Percentiles rank a stretch among this genome's conserved stretches.
phyloP scores from a whole-genome alignment of 2,888 invertebrate genomes.

The Lithosia quadra region DNA sequence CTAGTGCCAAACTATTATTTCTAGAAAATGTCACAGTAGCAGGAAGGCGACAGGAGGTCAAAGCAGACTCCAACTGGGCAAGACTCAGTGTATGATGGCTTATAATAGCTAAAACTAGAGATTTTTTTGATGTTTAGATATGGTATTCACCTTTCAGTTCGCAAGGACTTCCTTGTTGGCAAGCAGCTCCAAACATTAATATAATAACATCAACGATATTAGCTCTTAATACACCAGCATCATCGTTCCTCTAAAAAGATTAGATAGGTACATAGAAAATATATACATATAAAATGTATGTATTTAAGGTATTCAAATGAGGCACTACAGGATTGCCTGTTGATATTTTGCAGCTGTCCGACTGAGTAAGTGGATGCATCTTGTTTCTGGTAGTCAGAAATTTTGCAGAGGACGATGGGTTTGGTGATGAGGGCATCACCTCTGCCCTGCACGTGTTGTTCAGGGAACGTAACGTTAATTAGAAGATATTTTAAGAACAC shows the following conservation, averaged over 20 bases:
- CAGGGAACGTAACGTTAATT: too few relatives aligned
- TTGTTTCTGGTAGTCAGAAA: too few relatives aligned
- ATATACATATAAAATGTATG: too few relatives aligned
- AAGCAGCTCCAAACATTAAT: constrained; percentile 87
- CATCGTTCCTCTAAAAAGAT: constrained; percentile 62
- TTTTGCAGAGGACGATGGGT: not conserved
- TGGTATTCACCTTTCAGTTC: constrained; percentile 75
- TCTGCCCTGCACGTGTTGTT: too few relatives aligned
- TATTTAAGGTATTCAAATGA: not conserved
- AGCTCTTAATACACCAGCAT: constrained; percentile 73
- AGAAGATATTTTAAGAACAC: too few relatives aligned
- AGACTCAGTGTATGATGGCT: too few relatives aligned
- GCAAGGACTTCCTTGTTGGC: constrained; percentile 88
- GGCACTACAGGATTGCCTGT: not conserved
- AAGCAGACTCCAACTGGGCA: too few relatives aligned
- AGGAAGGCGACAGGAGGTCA: too few relatives aligned
- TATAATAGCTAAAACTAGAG: not conserved
- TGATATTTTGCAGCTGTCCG: not conserved
- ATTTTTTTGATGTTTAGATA: not conserved
- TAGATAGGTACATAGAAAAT: too few relatives aligned
- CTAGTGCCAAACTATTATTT: too few relatives aligned
- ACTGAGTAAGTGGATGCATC: not conserved
- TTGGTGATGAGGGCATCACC: not conserved
- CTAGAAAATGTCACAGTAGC: too few relatives aligned
- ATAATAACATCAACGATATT: constrained; percentile 82